Percentiles rank a stretch among this genome's conserved stretches.
Evolutionary conservation across 2,888 invertebrate genomes (phyloP).

Genomic region (Drosophila subquinaria): DNA sequence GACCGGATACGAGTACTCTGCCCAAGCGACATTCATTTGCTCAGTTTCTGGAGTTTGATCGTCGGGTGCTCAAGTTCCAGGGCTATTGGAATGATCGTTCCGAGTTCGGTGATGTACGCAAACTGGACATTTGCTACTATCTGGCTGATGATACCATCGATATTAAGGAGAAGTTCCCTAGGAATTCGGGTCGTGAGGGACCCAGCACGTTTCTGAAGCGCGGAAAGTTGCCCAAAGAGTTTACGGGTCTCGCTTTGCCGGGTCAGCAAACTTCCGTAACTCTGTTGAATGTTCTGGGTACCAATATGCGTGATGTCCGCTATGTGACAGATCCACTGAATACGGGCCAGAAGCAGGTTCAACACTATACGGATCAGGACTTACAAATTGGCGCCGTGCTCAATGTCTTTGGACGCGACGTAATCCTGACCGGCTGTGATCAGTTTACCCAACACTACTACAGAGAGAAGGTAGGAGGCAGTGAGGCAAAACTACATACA

Average conservation of each 20-base stretch:
- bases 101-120: constrained; percentile 91
- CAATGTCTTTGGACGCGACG: constrained; percentile 92
- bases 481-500: no score
- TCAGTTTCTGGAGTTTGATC: constrained; percentile 93
- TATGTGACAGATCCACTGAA: constrained; percentile 88
- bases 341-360: constrained; percentile 85
- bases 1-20: constrained; percentile 51
- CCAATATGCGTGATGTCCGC: constrained; percentile 86
- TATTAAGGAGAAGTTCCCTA: constrained; percentile 90
- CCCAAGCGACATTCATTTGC: constrained; percentile 89
- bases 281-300: constrained; percentile 88
- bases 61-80: constrained; percentile 90
- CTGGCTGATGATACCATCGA: constrained; percentile 95
- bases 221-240: constrained; percentile 90
- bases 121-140: constrained; percentile 93
- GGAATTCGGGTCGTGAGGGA: constrained; percentile 90
- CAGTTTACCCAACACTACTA: constrained; percentile 94
- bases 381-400: constrained; percentile 92
- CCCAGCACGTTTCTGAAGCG: constrained; percentile 91
- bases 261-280: constrained; percentile 87
- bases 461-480: constrained; percentile 86
- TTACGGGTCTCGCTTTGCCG: constrained; percentile 83
- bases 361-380: constrained; percentile 87
- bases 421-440: constrained; percentile 94
- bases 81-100: constrained; percentile 96